Percentiles rank a stretch among this genome's conserved stretches.
These are phyloP conservation scores for Adrianichthys oophorus DNA, from an alignment of 2,797 vertebrate genomes.

Conservation along the genomic window DNA sequence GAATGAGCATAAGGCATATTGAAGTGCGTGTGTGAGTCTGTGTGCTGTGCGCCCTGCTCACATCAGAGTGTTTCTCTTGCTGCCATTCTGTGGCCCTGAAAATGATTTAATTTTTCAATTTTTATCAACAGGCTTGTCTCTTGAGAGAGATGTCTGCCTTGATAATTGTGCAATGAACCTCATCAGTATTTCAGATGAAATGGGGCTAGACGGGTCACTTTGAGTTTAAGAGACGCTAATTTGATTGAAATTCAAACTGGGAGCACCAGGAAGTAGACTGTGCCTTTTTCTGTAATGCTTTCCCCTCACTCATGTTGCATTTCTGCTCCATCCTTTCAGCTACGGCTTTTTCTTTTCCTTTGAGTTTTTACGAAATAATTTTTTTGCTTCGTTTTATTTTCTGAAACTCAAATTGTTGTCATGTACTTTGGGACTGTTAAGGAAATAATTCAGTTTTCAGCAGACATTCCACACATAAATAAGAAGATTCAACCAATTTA, in stretches of 20 bases:
- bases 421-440: conserved; percentile 17
- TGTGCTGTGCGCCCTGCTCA: conserved; percentile 27
- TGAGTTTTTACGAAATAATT: conserved; percentile 1
- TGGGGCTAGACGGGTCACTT: conserved; percentile 78
- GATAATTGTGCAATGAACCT: conserved; percentile 80
- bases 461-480: too few species aligned
- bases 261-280: conserved; percentile 75
- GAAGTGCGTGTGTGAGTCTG: conserved; percentile 16
- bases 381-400: conserved; percentile 25
- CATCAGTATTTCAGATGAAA: conserved; percentile 80
- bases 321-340: conserved; percentile 58
- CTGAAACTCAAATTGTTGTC: conserved; percentile 51
- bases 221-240: conserved; percentile 79
- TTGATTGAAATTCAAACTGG: conserved; percentile 81
- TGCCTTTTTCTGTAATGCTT: conserved; percentile 67
- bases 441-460: conserved; percentile 14
- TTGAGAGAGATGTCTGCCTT: conserved; percentile 75
- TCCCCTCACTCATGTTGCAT: conserved; percentile 65
- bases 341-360: conserved; percentile 51
- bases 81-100: conserved; percentile 64
- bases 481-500: too few species aligned
- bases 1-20: conserved; percentile 5
- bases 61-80: conserved; percentile 59
- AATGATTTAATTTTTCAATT: conserved; percentile 76
- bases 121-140: conserved; percentile 72